Conservation (phyloP, 2,888 invertebrate genomes). For the Steinernema scapterisci region DNA sequence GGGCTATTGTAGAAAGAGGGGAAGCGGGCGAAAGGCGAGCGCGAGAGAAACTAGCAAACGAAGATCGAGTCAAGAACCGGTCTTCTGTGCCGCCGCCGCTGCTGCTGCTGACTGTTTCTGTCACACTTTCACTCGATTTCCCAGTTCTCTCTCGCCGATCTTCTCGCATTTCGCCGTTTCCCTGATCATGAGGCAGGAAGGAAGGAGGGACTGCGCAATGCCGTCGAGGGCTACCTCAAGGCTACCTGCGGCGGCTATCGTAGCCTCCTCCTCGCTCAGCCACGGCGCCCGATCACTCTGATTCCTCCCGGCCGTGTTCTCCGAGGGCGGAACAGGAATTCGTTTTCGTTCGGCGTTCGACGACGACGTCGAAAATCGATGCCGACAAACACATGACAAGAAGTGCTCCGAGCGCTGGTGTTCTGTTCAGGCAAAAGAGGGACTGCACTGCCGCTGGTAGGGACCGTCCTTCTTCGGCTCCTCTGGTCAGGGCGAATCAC, state of each 20-base stretch:
- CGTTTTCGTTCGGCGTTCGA: background rate
- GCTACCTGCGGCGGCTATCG: constrained; percentile 14
- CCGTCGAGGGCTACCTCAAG: constrained; percentile 23
- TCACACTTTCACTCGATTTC: constrained; percentile 26
- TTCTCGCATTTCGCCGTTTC: background rate
- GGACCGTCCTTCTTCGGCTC: constrained; percentile 5
- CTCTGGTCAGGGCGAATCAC: constrained; percentile 1
- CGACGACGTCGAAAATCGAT: constrained; percentile 1
- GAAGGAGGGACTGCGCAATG: background rate
- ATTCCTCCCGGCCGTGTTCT: background rate
- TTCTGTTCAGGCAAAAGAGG: background rate
- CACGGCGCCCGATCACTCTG: too few relatives aligned
- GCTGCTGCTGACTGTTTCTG: background rate
- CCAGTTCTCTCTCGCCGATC: background rate
- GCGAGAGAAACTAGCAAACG: background rate
- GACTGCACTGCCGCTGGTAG: too few relatives aligned
- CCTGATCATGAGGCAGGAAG: background rate
- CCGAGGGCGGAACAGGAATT: constrained; percentile 21
- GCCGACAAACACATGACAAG: constrained; percentile 9
- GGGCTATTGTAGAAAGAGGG: constrained; percentile 24
- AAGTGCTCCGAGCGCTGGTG: background rate
- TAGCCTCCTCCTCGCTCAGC: too few relatives aligned
- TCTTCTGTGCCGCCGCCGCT: constrained; percentile 4
- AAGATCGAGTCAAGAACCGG: constrained; percentile 20
- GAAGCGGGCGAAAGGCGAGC: too few relatives aligned